Evolutionary conservation across 2,113 vertebrate species (phyloP).

Genomic region (Epinephelus fuscoguttatus): DNA sequence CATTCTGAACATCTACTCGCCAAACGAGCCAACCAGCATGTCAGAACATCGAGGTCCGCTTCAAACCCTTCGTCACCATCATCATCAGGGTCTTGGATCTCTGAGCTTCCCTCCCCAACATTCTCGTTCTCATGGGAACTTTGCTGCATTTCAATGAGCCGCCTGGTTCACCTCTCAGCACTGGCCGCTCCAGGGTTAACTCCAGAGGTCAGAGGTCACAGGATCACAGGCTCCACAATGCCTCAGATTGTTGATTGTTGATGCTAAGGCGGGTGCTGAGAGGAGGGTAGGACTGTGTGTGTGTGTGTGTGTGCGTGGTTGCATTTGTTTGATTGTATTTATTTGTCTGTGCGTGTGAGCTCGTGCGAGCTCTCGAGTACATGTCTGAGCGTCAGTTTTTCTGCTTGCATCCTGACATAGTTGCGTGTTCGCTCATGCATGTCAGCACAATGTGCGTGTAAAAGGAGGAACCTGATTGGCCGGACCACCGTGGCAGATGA

Average conservation of each 20-base stretch:
- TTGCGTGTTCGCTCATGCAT: slow-evolving; percentile 37
- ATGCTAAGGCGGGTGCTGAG: slow-evolving; percentile 68
- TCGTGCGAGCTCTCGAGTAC: slow-evolving; percentile 16
- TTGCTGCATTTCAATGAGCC: slow-evolving; percentile 75
- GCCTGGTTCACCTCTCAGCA: slow-evolving; percentile 81
- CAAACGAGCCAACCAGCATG: slow-evolving; percentile 7
- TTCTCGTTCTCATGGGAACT: slow-evolving; percentile 88
- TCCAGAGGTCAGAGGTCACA: slow-evolving; percentile 75
- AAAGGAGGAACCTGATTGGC: slow-evolving; percentile 74
- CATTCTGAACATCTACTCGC: slow-evolving; percentile 4
- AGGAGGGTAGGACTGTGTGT: slow-evolving; percentile 49
- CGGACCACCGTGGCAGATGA: slow-evolving; percentile 81
- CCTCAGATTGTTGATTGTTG: slow-evolving; percentile 84
- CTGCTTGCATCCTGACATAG: slow-evolving; percentile 43
- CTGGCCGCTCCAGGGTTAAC: slow-evolving; percentile 79
- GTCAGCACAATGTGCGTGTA: neutral
- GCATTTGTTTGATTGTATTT: slow-evolving; percentile 63
- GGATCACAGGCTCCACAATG: slow-evolving; percentile 85
- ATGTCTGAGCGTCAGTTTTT: slow-evolving; percentile 35
- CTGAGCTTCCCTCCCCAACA: slow-evolving; percentile 39
- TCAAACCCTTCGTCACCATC: slow-evolving; percentile 57
- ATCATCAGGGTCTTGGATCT: slow-evolving; percentile 51
- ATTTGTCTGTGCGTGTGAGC: slow-evolving; percentile 50
- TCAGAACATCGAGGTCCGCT: slow-evolving; percentile 41
- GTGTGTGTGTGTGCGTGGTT: slow-evolving; percentile 30